A percentile compares a stretch with the other conserved stretches of the same genome.
phyloP scores from a whole-genome alignment of 1,140 invertebrate species.

The Aphelenchoides besseyi region DNA sequence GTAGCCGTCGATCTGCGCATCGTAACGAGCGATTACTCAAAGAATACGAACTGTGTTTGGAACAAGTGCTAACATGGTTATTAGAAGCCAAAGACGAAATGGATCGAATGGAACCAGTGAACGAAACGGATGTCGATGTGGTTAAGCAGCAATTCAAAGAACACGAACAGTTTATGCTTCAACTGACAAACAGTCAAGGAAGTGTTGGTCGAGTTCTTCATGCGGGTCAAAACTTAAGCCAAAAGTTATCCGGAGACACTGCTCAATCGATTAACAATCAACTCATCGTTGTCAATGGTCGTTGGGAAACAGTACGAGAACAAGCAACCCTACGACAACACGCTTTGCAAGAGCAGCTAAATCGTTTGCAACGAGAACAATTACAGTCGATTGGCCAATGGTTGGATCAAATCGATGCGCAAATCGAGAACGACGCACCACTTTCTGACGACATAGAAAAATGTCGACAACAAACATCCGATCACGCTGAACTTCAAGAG shows the following conservation, averaged over 20 bases:
- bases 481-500: conserved; percentile 46
- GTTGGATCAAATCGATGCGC: conserved; percentile 43
- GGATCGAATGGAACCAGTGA: conserved; percentile 27
- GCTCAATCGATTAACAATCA: conserved; percentile 40
- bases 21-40: conserved; percentile 51
- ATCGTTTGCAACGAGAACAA: conserved; percentile 44
- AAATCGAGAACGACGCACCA: conserved; percentile 29
- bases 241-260: conserved; percentile 46
- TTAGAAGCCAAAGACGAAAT: conserved; percentile 53
- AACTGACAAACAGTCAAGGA: conserved; percentile 58
- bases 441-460: conserved; percentile 33
- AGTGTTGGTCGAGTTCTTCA: conserved; percentile 57
- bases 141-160: conserved; percentile 55
- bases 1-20: conserved; percentile 29
- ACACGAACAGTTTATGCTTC: conserved; percentile 58
- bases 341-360: conserved; percentile 46
- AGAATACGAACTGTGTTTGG: conserved; percentile 54
- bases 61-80: conserved; percentile 53
- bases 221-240: conserved; percentile 50
- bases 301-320: conserved; percentile 51
- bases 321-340: conserved; percentile 52
- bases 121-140: conserved; percentile 39
- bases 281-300: conserved; percentile 52
- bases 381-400: conserved; percentile 43
- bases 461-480: conserved; percentile 40